These are phyloP conservation scores for Catocala fraxini DNA, from an alignment of 2,888 invertebrate species.

Conservation along the genomic window DNA sequence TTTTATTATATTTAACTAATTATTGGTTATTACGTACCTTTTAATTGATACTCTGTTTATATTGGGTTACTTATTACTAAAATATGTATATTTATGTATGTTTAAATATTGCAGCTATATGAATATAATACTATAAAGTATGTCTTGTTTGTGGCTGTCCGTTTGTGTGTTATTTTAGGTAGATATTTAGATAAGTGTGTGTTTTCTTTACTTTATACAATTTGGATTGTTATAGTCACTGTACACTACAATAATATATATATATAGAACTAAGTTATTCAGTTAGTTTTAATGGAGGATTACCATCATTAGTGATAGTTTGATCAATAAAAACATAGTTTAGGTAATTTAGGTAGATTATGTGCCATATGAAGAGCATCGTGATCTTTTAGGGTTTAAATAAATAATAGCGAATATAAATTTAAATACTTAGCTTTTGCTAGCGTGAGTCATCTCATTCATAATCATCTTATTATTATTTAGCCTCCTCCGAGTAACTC, in stretches of 20 bases:
- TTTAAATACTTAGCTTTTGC: conserved; percentile 29
- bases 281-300: neutral
- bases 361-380: too few species aligned
- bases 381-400: neutral
- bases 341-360: too few species aligned
- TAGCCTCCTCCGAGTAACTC: conserved; percentile 47
- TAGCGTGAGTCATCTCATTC: conserved; percentile 39
- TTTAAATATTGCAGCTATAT: neutral
- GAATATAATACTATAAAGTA: neutral
- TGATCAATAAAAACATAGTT: too few species aligned
- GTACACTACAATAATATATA: too few species aligned
- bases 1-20: neutral
- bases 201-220: neutral
- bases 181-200: neutral
- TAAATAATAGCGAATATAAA: conserved; percentile 21
- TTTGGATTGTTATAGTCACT: neutral
- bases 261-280: neutral
- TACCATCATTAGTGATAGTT: too few species aligned
- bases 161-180: conserved; percentile 2
- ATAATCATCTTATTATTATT: conserved; percentile 53
- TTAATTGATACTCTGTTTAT: neutral
- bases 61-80: neutral
- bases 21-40: neutral
- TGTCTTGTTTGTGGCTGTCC: conserved; percentile 4
- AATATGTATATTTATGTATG: neutral